These are phyloP conservation scores for Exocentrus adspersus DNA, from an alignment of 2,888 invertebrate species.

Conservation along the genomic window DNA sequence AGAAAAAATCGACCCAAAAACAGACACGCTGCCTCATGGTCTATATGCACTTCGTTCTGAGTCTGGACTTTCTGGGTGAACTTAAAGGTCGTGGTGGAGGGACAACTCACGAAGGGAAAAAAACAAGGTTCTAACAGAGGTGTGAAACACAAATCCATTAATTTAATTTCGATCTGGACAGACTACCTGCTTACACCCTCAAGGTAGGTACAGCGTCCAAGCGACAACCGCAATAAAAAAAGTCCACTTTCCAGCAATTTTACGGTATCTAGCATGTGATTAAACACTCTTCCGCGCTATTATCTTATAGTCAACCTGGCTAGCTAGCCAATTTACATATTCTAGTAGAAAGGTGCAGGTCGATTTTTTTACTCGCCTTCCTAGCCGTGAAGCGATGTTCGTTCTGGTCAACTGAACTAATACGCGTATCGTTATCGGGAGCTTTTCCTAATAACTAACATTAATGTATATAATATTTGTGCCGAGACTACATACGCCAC, in stretches of 20 bases:
- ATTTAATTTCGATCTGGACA: too few relatives aligned
- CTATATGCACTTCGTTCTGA: too few relatives aligned
- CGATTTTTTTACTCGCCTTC: slow-evolving; percentile 13
- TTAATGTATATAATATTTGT: slow-evolving; percentile 21
- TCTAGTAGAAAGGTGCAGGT: slow-evolving; percentile 38
- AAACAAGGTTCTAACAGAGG: too few relatives aligned
- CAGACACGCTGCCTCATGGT: too few relatives aligned
- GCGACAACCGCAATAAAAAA: slow-evolving; percentile 17
- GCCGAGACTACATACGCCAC: slow-evolving; percentile 3
- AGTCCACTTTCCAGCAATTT: slow-evolving; percentile 36
- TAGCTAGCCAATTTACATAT: slow-evolving; percentile 43
- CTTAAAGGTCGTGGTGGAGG: too few relatives aligned
- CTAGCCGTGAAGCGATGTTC: slow-evolving; percentile 8
- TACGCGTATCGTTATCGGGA: slow-evolving; percentile 10
- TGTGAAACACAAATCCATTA: too few relatives aligned
- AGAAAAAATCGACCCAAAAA: too few relatives aligned
- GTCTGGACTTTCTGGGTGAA: too few relatives aligned
- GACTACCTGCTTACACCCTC: too few relatives aligned
- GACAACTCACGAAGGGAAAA: too few relatives aligned
- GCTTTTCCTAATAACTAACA: slow-evolving; percentile 24
- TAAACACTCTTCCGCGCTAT: slow-evolving; percentile 42
- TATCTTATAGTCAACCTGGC: slow-evolving; percentile 36
- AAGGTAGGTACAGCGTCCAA: too few relatives aligned
- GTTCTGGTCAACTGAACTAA: slow-evolving; percentile 25
- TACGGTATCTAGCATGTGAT: slow-evolving; percentile 33